Base-by-base conservation (phyloP, 2,888 invertebrate genomes). In the Brenthis hecate region DNA sequence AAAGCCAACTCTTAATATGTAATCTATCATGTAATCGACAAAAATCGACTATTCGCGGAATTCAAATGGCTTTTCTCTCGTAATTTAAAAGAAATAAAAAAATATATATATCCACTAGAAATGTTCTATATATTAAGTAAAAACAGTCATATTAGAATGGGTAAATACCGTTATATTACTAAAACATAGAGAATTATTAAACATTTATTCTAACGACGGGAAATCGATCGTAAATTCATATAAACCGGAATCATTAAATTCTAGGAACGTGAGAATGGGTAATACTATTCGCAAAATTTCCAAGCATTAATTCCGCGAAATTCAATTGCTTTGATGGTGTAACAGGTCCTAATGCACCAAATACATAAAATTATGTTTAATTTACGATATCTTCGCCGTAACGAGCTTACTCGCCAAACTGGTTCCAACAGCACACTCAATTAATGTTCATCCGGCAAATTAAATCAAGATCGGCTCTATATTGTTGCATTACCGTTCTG, bases 391-490 rank as follows among this genome's bases (percentile, higher is more conserved):
- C 71, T 61, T 68, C 54, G 36, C 36, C 36, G 62, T 67, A 62
- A 56, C 61, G 32, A 67, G 61, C 56, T 53, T 58, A 67, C 66
- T 67, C 16, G 66, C 60, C n/a, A n/a, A 67, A 62, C 66, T 51
- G 66, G 66, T 67, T 56, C 50, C 51, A 50, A 61, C 56, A 69
- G 68, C 66, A 63, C 48, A 63, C 68, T 74, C 63, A 83, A 85
- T 84, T 85, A 84, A 82, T 78, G 77, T 75, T 77, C 81, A 83
- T 86, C 84, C 84, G 83, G 78, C 76, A 76, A 80, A 81, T 81
- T 77, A 77, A 76, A 79, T 74, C 75, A 75, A 75, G 75, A 76
- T 75, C 72, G 72, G 70, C 65, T 69, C 75, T 78, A 80, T 80
- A 79, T 78, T 75, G 76, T 75, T 75, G 61, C 77, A 76, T 78